A percentile compares a stretch with the other conserved stretches of the same genome.
Conservation (phyloP, 2,113 vertebrate species). For the Parus major region DNA sequence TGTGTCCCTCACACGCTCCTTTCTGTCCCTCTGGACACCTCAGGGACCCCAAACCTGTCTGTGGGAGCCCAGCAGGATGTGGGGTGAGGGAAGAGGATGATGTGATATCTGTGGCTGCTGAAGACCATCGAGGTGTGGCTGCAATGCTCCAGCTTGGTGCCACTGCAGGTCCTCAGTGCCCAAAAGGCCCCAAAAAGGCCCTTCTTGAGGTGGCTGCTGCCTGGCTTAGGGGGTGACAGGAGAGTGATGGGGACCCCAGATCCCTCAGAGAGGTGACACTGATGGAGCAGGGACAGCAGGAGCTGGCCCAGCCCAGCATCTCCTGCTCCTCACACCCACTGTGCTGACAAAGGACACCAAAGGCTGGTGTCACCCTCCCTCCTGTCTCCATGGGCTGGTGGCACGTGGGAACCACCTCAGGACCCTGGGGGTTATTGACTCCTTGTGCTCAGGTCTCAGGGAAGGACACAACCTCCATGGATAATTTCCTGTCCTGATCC, state of each 20-base stretch:
- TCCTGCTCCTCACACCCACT: not conserved
- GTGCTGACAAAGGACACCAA: not conserved
- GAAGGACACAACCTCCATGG: not conserved
- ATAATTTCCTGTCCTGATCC: not conserved
- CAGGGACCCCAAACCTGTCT: rapidly evolving
- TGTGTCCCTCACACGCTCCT: rapidly evolving
- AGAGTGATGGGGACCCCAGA: not conserved
- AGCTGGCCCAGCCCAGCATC: not conserved
- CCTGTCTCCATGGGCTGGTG: not conserved
- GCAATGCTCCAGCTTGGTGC: not conserved
- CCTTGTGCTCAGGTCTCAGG: not conserved
- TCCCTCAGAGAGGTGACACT: not conserved
- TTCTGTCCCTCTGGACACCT: not conserved
- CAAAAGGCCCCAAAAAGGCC: not conserved
- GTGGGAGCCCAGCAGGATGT: rapidly evolving
- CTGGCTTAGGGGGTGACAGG: not conserved
- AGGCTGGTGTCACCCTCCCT: not conserved
- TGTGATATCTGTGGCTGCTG: not conserved
- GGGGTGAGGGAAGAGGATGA: rapidly evolving
- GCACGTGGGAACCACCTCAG: not conserved
- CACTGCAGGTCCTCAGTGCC: not conserved
- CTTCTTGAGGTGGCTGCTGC: not conserved
- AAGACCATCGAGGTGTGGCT: not conserved
- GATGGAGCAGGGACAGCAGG: not conserved
- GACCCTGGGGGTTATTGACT: rapidly evolving